Conservation (phyloP, 2,113 vertebrate genomes). For the Gadus chalcogrammus region DNA sequence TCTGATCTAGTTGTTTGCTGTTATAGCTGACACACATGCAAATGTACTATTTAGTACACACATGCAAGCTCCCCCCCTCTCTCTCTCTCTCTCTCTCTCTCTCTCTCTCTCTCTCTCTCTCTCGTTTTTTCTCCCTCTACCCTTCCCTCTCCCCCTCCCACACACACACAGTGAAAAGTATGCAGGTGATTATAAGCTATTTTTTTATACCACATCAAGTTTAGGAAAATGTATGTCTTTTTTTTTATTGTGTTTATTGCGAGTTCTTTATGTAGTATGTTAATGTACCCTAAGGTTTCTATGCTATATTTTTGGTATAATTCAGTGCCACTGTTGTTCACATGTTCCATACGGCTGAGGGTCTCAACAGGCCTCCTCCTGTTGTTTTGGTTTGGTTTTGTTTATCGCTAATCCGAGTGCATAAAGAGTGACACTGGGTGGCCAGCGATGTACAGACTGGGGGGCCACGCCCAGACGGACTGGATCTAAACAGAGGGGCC, state of each 20-base stretch:
- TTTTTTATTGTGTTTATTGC: constrained; percentile 47
- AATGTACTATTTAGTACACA: constrained; percentile 4
- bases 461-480: constrained; percentile 54
- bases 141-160: constrained; percentile 27
- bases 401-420: constrained; percentile 60
- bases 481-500: constrained; percentile 56
- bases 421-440: constrained; percentile 68
- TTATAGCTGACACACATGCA: constrained; percentile 20
- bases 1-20: not conserved
- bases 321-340: constrained; percentile 55
- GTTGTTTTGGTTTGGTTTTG: constrained; percentile 51
- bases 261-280: constrained; percentile 38
- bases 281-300: constrained; percentile 40
- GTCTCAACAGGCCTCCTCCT: constrained; percentile 47
- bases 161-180: constrained; percentile 50
- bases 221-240: constrained; percentile 42
- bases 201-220: constrained; percentile 45
- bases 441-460: constrained; percentile 48
- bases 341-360: constrained; percentile 62
- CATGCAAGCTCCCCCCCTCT: constrained; percentile 26
- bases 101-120: too few species aligned
- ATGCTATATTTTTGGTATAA: constrained; percentile 62
- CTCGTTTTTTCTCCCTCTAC: not conserved
- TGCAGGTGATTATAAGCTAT: constrained; percentile 71
- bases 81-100: constrained; percentile 3